Evolutionary conservation across 2,113 vertebrate species (phyloP).

Genomic region (Clarias batrachus): DNA sequence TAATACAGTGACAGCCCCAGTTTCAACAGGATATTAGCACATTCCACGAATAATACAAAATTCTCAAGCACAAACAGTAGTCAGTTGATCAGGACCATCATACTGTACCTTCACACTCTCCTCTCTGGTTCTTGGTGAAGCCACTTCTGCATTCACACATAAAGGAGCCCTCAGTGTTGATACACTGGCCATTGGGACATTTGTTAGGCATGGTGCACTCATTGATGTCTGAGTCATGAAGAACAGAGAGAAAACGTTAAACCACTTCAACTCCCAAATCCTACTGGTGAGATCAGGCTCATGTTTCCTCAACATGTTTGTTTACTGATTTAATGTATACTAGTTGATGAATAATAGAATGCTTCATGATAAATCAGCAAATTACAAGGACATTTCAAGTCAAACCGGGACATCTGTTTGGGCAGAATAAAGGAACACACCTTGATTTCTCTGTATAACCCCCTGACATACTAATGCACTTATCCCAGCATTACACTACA

Average conservation of each 20-base stretch:
- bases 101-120: constrained; percentile 82
- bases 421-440: too few species aligned
- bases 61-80: background rate
- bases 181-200: constrained; percentile 80
- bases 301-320: background rate
- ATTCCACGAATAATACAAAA: background rate
- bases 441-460: too few species aligned
- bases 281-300: background rate
- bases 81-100: constrained; percentile 25
- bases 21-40: background rate
- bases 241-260: constrained; percentile 15
- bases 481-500: too few species aligned
- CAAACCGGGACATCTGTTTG: too few species aligned
- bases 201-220: constrained; percentile 82
- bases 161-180: constrained; percentile 88
- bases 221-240: constrained; percentile 76
- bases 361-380: background rate
- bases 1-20: background rate
- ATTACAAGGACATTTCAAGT: constrained; percentile 10
- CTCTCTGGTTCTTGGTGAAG: constrained; percentile 76
- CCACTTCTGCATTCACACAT: constrained; percentile 83
- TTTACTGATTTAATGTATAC: background rate
- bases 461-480: too few species aligned
- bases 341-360: background rate
- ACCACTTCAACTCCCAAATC: background rate